Base-by-base conservation (phyloP, 92 coral and sea anemone species). In the Muricea muricata region DNA sequence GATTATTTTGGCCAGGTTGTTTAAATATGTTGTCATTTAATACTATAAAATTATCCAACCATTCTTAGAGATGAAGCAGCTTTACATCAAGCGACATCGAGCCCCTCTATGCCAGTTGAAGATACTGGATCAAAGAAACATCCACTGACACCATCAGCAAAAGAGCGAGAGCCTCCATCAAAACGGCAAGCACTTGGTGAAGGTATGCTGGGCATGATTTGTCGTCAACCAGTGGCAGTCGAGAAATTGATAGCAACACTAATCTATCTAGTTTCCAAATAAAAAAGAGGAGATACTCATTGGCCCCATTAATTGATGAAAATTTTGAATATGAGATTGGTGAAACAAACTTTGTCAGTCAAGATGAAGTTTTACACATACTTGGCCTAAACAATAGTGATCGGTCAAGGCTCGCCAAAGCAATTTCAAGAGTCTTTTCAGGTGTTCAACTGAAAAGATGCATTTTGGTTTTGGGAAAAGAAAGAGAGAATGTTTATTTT, bases 221-320 rank as follows among this genome's bases (percentile, higher is more conserved):
- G n/a, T n/a, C n/a, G n/a, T n/a, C n/a, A 17, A 15, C 75, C 29
- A 69, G 48, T 5, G 1, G 6, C 7, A 1, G 24, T 69, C 11
- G 37, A 4, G 75, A 17, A 17, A 46, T 29, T 29, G 45, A 18
- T 29, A 21, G 18, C 4, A 42, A 68, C 25, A 42, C 48, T 7
- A n/a, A n/a, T n/a, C n/a, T n/a, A n/a, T 68, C 75, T 68, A 46
- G 75, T 68, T 68, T 68, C 32, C 3, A 68, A 18, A 68, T 68
- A 10, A 68, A 68, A 46, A 68, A 68, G 48, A 68, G 75, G 33
- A 68, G 75, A 33, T n/a, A 23, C 18, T 68, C 75, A 5, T 39
- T 69, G 48, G 20, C 6, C 4, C 0, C 48, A 23, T 20, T 12
- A 0, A 33, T 69, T 33, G 37, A 69, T 4, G 75, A 35, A 15